Conservation (phyloP, 2,888 invertebrate species). For the Metalampra italica region DNA sequence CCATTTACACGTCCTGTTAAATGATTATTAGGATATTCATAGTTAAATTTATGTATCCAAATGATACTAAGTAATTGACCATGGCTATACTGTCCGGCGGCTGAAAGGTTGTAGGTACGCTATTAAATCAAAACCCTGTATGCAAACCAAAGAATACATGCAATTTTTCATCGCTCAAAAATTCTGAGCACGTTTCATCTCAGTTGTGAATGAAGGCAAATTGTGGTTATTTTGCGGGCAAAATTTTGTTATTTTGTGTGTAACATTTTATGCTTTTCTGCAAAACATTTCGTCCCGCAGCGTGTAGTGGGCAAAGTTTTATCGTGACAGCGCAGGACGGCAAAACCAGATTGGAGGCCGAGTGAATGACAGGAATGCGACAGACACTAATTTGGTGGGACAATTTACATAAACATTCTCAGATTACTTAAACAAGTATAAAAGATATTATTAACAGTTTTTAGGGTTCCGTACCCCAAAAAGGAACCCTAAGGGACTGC, state of each 20-base stretch:
- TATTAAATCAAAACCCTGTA: background rate
- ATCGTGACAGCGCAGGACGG: conserved; percentile 18
- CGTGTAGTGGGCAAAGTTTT: conserved; percentile 12
- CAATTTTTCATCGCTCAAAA: background rate
- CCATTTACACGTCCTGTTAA: too few relatives aligned
- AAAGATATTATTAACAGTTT: too few relatives aligned
- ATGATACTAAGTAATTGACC: too few relatives aligned
- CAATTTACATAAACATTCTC: too few relatives aligned
- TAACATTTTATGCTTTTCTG: background rate
- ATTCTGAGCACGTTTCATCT: background rate
- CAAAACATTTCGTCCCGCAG: conserved; percentile 1
- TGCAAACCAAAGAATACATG: background rate
- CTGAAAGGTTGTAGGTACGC: background rate
- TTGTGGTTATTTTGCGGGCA: background rate
- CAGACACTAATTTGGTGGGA: background rate
- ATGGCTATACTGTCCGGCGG: too few relatives aligned
- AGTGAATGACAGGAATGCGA: background rate
- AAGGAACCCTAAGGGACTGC: too few relatives aligned
- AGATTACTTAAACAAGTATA: too few relatives aligned
- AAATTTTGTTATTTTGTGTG: background rate
- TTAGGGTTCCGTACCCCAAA: too few relatives aligned
- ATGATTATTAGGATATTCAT: too few relatives aligned
- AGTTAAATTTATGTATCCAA: too few relatives aligned
- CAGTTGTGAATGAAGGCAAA: background rate
- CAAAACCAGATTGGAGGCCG: background rate